These are phyloP conservation scores for Istiophorus platypterus DNA, from an alignment of 2,113 vertebrate genomes.

Conservation along the genomic window DNA sequence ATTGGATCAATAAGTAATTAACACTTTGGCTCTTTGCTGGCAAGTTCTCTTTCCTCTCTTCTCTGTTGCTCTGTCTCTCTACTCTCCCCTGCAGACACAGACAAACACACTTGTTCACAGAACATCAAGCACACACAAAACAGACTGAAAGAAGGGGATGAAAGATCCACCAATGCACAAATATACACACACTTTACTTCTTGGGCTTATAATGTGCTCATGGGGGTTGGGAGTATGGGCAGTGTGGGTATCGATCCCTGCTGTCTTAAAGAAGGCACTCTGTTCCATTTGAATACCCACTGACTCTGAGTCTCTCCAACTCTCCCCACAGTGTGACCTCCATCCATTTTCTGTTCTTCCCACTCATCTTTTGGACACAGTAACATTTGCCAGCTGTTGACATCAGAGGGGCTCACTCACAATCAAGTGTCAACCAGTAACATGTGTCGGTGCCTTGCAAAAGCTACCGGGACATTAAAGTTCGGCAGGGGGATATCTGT, in stretches of 20 bases:
- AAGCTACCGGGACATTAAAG: not conserved
- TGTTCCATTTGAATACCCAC: conserved; percentile 50
- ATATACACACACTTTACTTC: conserved; percentile 54
- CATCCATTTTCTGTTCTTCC: not conserved
- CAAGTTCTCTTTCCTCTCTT: conserved; percentile 62
- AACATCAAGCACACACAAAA: conserved; percentile 44
- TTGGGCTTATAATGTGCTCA: conserved; percentile 41
- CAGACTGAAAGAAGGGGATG: conserved; percentile 1
- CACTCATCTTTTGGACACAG: conserved; percentile 2
- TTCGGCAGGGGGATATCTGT: conserved; percentile 14
- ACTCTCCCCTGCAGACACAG: conserved; percentile 31
- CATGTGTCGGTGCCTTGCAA: conserved; percentile 5
- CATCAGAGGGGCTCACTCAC: conserved; percentile 16
- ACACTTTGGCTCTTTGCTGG: conserved; percentile 78
- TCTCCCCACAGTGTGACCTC: not conserved
- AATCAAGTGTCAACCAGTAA: conserved; percentile 37
- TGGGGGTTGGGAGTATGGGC: conserved; percentile 51
- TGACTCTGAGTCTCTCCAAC: conserved; percentile 27
- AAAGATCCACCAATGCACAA: conserved; percentile 40
- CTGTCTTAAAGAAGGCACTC: conserved; percentile 51
- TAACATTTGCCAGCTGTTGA: conserved; percentile 57
- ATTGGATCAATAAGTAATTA: conserved; percentile 88
- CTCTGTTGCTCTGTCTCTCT: conserved; percentile 34
- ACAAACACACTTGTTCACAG: conserved; percentile 30
- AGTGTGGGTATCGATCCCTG: conserved; percentile 44